Evolutionary conservation across 2,797 vertebrate species (phyloP).

Genomic region (Lagodon rhomboides): DNA sequence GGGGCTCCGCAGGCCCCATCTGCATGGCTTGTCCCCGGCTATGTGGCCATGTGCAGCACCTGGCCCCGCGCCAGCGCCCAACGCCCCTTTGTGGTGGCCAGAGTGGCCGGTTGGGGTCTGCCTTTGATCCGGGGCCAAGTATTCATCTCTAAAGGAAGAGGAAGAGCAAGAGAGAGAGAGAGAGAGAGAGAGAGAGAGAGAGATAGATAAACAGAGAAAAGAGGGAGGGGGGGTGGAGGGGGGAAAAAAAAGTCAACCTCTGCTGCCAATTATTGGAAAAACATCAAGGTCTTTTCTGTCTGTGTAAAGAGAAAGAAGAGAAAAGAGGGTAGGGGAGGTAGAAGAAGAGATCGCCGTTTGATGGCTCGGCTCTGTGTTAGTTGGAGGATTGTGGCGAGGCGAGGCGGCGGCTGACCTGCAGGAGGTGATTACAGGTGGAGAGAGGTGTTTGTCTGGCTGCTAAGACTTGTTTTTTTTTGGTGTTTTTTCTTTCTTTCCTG

Average conservation of each 20-base stretch:
- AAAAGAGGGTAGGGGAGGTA: constrained; percentile 52
- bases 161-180: constrained; percentile 68
- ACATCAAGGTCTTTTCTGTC: constrained; percentile 89
- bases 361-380: constrained; percentile 71
- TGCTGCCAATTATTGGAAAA: constrained; percentile 96
- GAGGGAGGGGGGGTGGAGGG: not conserved
- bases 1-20: constrained; percentile 79
- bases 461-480: constrained; percentile 29
- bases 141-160: constrained; percentile 95
- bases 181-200: not conserved
- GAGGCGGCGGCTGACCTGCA: constrained; percentile 71
- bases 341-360: constrained; percentile 66
- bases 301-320: constrained; percentile 78
- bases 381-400: constrained; percentile 63
- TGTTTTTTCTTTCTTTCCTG: constrained; percentile 21
- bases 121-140: constrained; percentile 95
- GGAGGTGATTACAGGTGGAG: constrained; percentile 79
- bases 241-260: constrained; percentile 81
- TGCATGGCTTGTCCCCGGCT: constrained; percentile 86
- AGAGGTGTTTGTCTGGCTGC: constrained; percentile 61
- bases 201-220: constrained; percentile 62
- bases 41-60: constrained; percentile 77
- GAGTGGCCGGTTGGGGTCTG: constrained; percentile 86
- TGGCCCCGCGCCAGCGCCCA: constrained; percentile 88
- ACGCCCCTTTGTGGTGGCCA: constrained; percentile 92